A percentile compares a stretch with the other conserved stretches of the same genome.
phyloP scores from a whole-genome alignment of 1,140 invertebrate species.

The Ctenoplectra terminalis region DNA sequence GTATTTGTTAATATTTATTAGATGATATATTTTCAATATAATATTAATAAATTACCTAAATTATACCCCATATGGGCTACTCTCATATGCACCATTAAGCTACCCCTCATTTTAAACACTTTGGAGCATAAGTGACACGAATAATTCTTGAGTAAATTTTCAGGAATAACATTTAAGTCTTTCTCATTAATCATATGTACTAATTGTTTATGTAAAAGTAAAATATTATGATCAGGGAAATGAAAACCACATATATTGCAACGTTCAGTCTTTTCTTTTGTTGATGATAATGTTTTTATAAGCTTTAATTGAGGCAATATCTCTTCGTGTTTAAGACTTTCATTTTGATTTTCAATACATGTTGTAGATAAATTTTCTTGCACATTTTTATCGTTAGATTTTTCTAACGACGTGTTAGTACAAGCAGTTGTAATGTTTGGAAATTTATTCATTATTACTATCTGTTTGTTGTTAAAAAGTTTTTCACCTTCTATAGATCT shows the following conservation, averaged over 20 bases:
- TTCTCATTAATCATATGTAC: conserved; percentile 87
- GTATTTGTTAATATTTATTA: neutral
- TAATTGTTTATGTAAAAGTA: conserved; percentile 89
- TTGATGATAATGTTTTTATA: conserved; percentile 44
- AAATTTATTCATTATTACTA: conserved; percentile 15
- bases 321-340: conserved; percentile 27
- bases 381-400: neutral
- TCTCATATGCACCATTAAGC: conserved; percentile 91
- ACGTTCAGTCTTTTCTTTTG: conserved; percentile 79
- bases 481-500: conserved; percentile 12
- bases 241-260: conserved; percentile 89
- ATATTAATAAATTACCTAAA: conserved; percentile 67
- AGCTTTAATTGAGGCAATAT: conserved; percentile 63
- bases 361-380: conserved; percentile 5
- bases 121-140: conserved; percentile 91
- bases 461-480: neutral
- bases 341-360: conserved; percentile 16
- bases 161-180: conserved; percentile 70
- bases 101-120: conserved; percentile 91
- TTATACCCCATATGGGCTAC: conserved; percentile 87
- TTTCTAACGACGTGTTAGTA: conserved; percentile 9
- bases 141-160: conserved; percentile 83
- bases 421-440: conserved; percentile 28
- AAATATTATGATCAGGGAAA: conserved; percentile 87
- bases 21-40: neutral